Base-by-base conservation (phyloP, 1,140 invertebrate species). In the Chrysomallon squamiferum region DNA sequence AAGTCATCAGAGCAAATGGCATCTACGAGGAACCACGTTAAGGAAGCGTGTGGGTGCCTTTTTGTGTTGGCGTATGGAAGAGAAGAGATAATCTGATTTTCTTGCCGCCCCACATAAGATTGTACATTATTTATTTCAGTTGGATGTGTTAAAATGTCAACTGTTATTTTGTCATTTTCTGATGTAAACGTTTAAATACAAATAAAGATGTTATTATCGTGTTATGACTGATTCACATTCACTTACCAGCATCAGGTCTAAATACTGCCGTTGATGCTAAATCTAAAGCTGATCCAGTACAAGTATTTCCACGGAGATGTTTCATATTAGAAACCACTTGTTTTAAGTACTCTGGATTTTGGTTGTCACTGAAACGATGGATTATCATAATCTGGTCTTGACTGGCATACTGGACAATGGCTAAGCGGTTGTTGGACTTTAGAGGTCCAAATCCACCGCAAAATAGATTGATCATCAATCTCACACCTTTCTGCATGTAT, bases 401-500 rank as follows among this genome's bases (percentile, higher is more conserved):
- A 4, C 52, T 59, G 13, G 64, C 64, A 54, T 59, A 66, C 64
- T 59, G 29, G 29, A 66, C 30, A 6, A 66, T 59, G 32, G 64
- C 64, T 13, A 66, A 43, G 5, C 64, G 64, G 64, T 66, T 66
- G 47, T 66, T 66, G 32, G 27, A 35, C 6, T 45, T 25, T 11
- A 30, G 30, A 7, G 57, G 22, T 22, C 64, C 64, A 41, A 66
- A 66, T 9, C 64, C 64, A 7, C 64, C 64, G 43, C 64, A 66
- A 27, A 66, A 66, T n/a, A 66, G 47, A 49, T 60, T 45, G 18
- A 66, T 59, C 64, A 66, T 66, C 38, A 60, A 18, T 11, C 35
- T 30, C 20, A 66, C 43, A 25, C 64, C 64, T 9, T 66, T 57
- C 32, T 49, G 38, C 57, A 66, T 60, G 18, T 59, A 45, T 18